Evolutionary conservation across 2,888 invertebrate species (phyloP), one percentile per base, ranked within the genome.

Genomic region (Trissolcus japonicus): DNA sequence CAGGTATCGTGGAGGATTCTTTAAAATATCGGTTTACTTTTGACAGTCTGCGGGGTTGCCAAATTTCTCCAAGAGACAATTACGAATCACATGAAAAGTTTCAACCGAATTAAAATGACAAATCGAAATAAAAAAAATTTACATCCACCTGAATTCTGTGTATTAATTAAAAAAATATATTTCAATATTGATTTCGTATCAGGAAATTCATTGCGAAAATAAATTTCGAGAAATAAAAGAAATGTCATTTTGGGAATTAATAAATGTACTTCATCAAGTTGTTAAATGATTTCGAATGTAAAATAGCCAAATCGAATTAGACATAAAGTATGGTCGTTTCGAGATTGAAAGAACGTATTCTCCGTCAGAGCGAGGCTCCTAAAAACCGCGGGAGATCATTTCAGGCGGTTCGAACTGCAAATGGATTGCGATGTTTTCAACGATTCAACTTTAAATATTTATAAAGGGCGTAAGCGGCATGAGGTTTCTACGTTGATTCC

Each of bases 1-100:
- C 83, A 82, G 82, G 80, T 85, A 83, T 80, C 79, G 35, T 69
- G 80, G 72, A 63, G 79, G 80, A 79, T 79, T 83, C 80, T 79
- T 80, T 78, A 78, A 80, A 80, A 79, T 86, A 85, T 87, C 86
- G 82, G 82, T 80, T 87, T 87, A 86, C 86, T 84, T 82, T 82
- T 82, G 82, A 82, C 81, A 68, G 73, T 61, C 13, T 69, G 83
- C 85, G 76, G 80, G 83, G 86, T 86, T 86, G 86, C 86, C 84
- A 80, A 86, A 86, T 84, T 86, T 86, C 82, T 17, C 9, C 6
- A 7, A 40, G 40, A 17, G 55, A 55, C 40, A 41, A 29, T 55
- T 78, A 35, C 74, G 76, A 80, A 86, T 83, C 54, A n/a, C 17
- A 51, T 51, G 19, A 17, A 9, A 17, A 83, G 82, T 83, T 79